Evolutionary conservation across 2,888 invertebrate species (phyloP).

Genomic region (Pimpla rufipes): DNA sequence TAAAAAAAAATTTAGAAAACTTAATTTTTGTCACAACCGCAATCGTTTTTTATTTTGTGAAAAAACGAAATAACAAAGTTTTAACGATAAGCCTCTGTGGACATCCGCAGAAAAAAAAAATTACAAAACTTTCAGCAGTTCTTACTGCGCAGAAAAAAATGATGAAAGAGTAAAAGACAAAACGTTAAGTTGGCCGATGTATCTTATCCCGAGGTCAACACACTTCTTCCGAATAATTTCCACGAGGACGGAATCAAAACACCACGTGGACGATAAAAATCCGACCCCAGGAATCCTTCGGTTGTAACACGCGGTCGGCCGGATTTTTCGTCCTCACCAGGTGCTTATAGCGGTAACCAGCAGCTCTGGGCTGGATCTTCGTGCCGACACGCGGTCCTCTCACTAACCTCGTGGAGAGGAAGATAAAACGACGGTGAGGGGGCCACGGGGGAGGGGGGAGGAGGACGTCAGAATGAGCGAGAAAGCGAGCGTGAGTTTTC

Average conservation of each 20-base stretch:
- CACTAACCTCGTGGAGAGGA: conserved; percentile 32
- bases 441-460: conserved; percentile 46
- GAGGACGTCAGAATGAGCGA: conserved; percentile 71
- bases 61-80: too few species aligned
- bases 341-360: conserved; percentile 36
- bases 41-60: too few species aligned
- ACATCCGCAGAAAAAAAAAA: too few species aligned
- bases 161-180: not conserved
- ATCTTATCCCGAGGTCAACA: conserved; percentile 10
- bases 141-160: too few species aligned
- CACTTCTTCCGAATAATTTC: conserved; percentile 4
- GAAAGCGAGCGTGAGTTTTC: conserved; percentile 76
- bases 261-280: conserved; percentile 54
- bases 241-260: conserved; percentile 34
- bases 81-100: too few species aligned
- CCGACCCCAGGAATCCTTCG: conserved; percentile 23
- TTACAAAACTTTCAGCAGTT: too few species aligned
- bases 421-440: conserved; percentile 53
- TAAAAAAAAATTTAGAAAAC: too few species aligned
- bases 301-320: conserved; percentile 4
- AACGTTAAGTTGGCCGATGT: not conserved
- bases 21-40: too few species aligned
- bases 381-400: conserved; percentile 22
- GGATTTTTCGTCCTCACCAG: conserved; percentile 50
- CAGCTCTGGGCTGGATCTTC: conserved; percentile 17